phyloP scores from a whole-genome alignment of 2,888 invertebrate species.

The Phania funesta region DNA sequence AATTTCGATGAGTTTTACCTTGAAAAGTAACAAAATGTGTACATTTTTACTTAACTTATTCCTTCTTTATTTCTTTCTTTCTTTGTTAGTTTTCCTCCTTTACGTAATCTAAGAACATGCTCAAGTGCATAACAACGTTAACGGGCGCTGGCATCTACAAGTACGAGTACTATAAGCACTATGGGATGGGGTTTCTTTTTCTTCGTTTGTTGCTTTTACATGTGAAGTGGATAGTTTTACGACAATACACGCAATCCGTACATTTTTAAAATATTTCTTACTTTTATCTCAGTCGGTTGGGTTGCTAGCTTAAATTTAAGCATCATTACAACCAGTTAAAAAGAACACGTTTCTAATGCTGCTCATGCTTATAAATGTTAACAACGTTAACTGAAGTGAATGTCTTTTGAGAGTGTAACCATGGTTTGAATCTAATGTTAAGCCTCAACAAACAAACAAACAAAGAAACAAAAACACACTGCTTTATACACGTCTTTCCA shows the following conservation, averaged over 20 bases:
- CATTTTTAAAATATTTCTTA: constrained; percentile 43
- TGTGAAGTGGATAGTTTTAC: constrained; percentile 29
- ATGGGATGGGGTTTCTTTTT: not conserved
- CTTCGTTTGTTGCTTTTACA: not conserved
- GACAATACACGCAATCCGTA: constrained; percentile 56
- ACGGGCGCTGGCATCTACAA: constrained; percentile 20
- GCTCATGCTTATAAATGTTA: constrained; percentile 13
- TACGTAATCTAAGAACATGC: constrained; percentile 64
- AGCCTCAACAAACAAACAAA: constrained; percentile 1
- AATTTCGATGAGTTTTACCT: constrained; percentile 20
- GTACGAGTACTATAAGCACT: not conserved
- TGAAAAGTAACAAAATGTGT: constrained; percentile 34
- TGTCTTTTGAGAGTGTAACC: constrained; percentile 51
- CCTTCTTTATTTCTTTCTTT: not conserved
- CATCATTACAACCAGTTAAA: constrained; percentile 45
- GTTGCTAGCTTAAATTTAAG: constrained; percentile 23
- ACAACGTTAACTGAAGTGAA: constrained; percentile 52
- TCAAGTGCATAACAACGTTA: constrained; percentile 54
- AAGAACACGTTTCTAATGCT: constrained; percentile 59
- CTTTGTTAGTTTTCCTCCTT: constrained; percentile 45
- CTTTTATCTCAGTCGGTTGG: constrained; percentile 14
- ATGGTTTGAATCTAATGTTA: constrained; percentile 60
- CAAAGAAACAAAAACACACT: not conserved
- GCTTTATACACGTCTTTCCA: not conserved
- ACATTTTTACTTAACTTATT: not conserved